A percentile compares a stretch with the other conserved stretches of the same genome.
Evolutionary conservation across 2,797 vertebrate genomes (phyloP).

Genomic region (Bradypus variegatus): DNA sequence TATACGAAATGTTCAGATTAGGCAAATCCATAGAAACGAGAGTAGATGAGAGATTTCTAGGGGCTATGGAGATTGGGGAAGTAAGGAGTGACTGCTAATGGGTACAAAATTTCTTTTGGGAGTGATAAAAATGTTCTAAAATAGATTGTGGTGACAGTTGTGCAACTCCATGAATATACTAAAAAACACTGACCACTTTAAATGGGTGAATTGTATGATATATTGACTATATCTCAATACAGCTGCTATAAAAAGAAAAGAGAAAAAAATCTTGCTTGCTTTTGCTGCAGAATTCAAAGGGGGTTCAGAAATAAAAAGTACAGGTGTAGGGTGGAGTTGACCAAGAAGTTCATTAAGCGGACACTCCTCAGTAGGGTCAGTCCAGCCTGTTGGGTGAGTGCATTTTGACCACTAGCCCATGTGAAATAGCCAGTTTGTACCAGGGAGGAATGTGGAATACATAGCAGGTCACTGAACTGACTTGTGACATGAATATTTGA

Average conservation of each 20-base stretch:
- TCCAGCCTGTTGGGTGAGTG: not conserved
- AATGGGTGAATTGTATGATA: not conserved
- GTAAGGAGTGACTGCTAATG: not conserved
- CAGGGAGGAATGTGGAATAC: not conserved
- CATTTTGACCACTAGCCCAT: not conserved
- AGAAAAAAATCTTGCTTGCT: not conserved
- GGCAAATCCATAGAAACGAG: not conserved
- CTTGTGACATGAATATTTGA: not conserved
- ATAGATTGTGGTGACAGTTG: not conserved
- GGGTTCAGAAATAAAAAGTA: constrained; percentile 2
- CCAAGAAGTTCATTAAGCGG: not conserved
- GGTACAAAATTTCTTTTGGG: not conserved
- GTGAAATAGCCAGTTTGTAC: not conserved
- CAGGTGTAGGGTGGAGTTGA: not conserved
- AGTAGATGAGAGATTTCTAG: not conserved
- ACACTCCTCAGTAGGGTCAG: not conserved
- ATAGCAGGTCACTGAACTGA: not conserved
- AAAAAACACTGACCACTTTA: constrained; percentile 15
- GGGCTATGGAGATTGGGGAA: not conserved
- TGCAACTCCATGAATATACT: constrained; percentile 10
- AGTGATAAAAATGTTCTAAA: constrained; percentile 23
- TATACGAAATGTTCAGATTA: not conserved
- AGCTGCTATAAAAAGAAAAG: not conserved
- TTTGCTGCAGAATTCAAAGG: constrained; percentile 11
- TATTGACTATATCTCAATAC: not conserved